These are phyloP conservation scores for Coregonus ussuriensis DNA, from an alignment of 2,797 vertebrate species.

Conservation along the genomic window DNA sequence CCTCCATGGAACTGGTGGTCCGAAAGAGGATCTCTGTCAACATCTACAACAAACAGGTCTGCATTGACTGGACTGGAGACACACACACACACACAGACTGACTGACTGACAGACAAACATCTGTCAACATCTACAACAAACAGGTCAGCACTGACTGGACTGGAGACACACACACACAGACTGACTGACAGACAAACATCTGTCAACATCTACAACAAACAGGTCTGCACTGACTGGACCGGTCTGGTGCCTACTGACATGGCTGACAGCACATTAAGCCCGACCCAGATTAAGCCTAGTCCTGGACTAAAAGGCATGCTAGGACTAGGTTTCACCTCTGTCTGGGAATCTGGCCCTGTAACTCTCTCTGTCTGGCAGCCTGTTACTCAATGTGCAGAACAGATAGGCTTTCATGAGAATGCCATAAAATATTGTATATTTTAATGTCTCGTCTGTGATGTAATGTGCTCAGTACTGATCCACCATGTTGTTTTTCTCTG, in stretches of 20 bases:
- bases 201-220: slow-evolving; percentile 98
- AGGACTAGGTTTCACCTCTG: too few species aligned
- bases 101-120: slow-evolving; percentile 26
- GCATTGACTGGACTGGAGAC: background rate
- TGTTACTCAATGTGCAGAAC: background rate
- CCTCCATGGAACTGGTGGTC: slow-evolving; percentile 92
- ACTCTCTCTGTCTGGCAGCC: background rate
- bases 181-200: slow-evolving; percentile 49
- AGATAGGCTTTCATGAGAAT: too few species aligned
- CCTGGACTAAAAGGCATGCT: too few species aligned
- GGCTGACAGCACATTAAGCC: too few species aligned
- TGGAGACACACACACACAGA: background rate
- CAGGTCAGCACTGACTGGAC: slow-evolving; percentile 75
- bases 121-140: slow-evolving; percentile 97
- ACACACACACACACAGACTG: background rate
- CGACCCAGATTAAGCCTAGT: too few species aligned
- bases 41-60: slow-evolving; percentile 97
- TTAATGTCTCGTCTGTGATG: too few species aligned
- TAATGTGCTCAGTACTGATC: slow-evolving; percentile 72
- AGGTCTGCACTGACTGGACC: slow-evolving; percentile 70
- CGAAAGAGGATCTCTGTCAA: slow-evolving; percentile 96
- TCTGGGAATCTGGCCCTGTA: too few species aligned
- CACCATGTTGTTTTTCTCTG: background rate
- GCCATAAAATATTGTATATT: too few species aligned
- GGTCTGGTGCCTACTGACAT: background rate